A percentile compares a stretch with the other conserved stretches of the same genome.
Conservation (phyloP, 2,888 invertebrate species). For the Invenusta paracnida region DNA sequence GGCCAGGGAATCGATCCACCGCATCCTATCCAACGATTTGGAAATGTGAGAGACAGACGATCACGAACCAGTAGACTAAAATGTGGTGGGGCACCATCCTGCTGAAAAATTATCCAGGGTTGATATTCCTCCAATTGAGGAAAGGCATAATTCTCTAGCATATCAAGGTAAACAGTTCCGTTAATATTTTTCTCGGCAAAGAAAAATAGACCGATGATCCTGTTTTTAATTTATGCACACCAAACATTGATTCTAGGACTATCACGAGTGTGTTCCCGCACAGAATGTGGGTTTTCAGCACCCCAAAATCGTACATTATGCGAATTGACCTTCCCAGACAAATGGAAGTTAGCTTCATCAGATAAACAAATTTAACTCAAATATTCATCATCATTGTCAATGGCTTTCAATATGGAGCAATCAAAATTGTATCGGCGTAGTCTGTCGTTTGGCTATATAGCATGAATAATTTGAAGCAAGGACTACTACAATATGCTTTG, state of each 20-base stretch:
- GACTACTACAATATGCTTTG: no score
- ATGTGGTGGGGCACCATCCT: neutral
- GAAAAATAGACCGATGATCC: neutral
- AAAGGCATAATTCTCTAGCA: neutral
- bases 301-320: neutral
- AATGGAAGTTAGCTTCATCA: neutral
- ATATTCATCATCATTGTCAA: neutral
- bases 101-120: neutral
- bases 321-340: neutral
- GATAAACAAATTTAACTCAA: neutral
- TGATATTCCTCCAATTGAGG: neutral
- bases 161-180: neutral
- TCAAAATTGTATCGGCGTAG: neutral
- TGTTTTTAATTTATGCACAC: neutral
- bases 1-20: neutral
- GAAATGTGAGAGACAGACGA: neutral
- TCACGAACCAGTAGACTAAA: neutral
- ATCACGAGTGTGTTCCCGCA: conserved; percentile 19
- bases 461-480: neutral
- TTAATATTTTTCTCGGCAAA: neutral
- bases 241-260: neutral
- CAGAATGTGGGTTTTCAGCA: neutral
- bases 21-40: neutral
- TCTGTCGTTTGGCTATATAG: neutral
- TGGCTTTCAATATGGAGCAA: neutral